Evolutionary conservation across 2,113 vertebrate genomes (phyloP), one percentile per base, ranked within the genome.

Genomic region (Desmodus rotundus): DNA sequence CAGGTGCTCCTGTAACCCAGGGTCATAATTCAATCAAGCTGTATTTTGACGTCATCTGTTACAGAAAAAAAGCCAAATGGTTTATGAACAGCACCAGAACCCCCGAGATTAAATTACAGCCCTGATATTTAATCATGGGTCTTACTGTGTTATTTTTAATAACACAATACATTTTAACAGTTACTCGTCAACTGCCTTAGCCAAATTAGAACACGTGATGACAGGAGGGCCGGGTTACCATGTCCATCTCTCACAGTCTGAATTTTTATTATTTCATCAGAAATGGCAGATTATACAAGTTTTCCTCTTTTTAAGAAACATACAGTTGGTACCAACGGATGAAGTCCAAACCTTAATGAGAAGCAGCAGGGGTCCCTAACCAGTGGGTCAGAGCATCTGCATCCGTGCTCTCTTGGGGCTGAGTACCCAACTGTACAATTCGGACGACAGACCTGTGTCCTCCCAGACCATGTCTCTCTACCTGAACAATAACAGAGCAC

Each of bases 31-130:
- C 98, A 98, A 98, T 98, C 98, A 98, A 82, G 98, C 97, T 98
- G 94, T 19, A 86, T 98, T 98, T 97, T 98, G 98, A 98, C 98
- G 98, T 98, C 98, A 98, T 97, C 91, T 94, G 96, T 94, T 98
- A 97, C 93, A 98, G 97, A 98, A 97, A 97, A 97, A 98, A 97
- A 98, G 96, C 97, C 98, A 80, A 95, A 98, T 93, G 98, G 97
- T 98, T 98, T 98, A 97, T 96, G 98, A 98, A 98, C 98, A 95
- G 97, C n/a, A 98, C 98, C 98, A 98, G 98, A 98, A 98, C 98
- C 97, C 98, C 97, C 0, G 5, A 98, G 98, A 98, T 98, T 98
- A 97, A 98, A 98, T 98, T 98, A 98, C 92, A 61, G 96, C 33
- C 97, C 95, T 87, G 98, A 98, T 98, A 98, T 98, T 98, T 97